A percentile compares a stretch with the other conserved stretches of the same genome.
Evolutionary conservation across 2,113 vertebrate genomes (phyloP).

Genomic region (Thunnus maccoyii): DNA sequence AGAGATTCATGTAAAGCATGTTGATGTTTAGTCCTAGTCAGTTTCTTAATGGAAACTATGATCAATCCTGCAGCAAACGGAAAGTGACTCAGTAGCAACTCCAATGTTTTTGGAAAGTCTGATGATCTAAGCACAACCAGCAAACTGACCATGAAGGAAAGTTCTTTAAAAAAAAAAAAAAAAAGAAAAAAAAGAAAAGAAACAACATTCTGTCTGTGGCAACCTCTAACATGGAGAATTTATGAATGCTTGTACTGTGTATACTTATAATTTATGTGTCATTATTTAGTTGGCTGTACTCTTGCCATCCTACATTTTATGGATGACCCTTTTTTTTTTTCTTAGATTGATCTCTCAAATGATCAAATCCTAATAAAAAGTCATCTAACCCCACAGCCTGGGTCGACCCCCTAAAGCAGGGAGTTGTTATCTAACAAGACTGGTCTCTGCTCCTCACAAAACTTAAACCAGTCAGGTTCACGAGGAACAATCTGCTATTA

Average conservation of each 20-base stretch:
- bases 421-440: neutral
- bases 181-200: neutral
- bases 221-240: neutral
- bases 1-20: neutral
- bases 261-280: neutral
- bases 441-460: neutral
- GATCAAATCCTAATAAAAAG: neutral
- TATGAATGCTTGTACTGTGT: constrained; percentile 32
- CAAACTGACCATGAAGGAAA: constrained; percentile 44
- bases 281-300: neutral
- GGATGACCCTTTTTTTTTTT: neutral
- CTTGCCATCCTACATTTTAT: neutral
- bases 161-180: neutral
- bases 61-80: constrained; percentile 22
- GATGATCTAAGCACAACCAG: constrained; percentile 23
- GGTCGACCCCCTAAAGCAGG: neutral
- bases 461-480: neutral
- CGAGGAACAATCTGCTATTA: constrained; percentile 1
- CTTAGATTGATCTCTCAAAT: neutral
- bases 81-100: constrained; percentile 26
- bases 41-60: constrained; percentile 49
- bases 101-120: constrained; percentile 60
- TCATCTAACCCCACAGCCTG: neutral
- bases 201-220: neutral
- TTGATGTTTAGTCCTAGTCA: neutral